Conservation (phyloP, 2,113 vertebrate genomes). For the Pedionomus torquatus region DNA sequence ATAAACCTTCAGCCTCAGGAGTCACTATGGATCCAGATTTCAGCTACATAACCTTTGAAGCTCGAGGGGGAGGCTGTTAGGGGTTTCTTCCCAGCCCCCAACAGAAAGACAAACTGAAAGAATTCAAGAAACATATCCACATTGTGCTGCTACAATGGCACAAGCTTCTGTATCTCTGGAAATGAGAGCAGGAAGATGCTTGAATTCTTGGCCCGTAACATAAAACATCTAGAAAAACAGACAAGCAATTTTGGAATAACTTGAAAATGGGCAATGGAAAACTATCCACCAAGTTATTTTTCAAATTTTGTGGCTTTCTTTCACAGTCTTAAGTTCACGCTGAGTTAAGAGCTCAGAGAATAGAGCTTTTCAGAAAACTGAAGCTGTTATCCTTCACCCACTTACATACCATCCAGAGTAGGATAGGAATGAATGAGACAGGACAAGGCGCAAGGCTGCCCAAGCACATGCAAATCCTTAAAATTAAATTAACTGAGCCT, state of each 20-base stretch:
- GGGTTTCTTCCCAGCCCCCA: fast-evolving
- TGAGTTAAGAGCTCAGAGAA: constrained; percentile 24
- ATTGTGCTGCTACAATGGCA: background rate
- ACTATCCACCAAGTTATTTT: background rate
- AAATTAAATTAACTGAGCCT: background rate
- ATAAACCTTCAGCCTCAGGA: background rate
- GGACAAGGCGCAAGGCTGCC: background rate
- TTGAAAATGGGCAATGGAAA: background rate
- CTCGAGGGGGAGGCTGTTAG: background rate
- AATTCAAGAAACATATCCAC: background rate
- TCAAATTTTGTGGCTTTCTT: background rate
- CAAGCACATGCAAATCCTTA: background rate
- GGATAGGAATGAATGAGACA: constrained; percentile 5
- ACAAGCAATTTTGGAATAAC: background rate
- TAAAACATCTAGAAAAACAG: background rate
- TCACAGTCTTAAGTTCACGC: background rate
- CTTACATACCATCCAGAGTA: constrained; percentile 33
- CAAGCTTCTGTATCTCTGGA: background rate
- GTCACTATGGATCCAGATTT: background rate
- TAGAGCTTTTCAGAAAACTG: constrained; percentile 24
- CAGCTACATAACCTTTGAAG: background rate
- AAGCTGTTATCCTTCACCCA: constrained; percentile 25
- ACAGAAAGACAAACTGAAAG: background rate
- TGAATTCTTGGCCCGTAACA: background rate
- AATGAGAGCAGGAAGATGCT: background rate